phyloP scores from a whole-genome alignment of 2,888 invertebrate genomes.

The Stenodera caucasica region DNA sequence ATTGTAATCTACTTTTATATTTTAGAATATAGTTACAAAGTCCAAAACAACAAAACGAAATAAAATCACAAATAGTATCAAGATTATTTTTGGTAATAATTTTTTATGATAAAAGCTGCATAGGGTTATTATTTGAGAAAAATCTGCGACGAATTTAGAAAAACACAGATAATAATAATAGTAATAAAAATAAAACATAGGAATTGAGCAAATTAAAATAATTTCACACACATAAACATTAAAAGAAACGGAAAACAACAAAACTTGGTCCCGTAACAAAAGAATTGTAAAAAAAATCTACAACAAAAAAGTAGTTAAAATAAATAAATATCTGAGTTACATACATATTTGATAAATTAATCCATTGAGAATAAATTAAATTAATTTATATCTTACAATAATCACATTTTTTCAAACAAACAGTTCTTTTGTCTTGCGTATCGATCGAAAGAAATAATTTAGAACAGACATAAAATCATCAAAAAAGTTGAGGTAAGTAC shows the following conservation, averaged over 20 bases:
- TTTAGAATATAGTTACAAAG: slow-evolving; percentile 16
- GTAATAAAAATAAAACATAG: neutral
- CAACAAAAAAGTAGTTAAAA: slow-evolving; percentile 18
- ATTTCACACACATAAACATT: neutral
- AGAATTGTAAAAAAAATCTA: slow-evolving; percentile 18
- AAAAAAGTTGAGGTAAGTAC: slow-evolving; percentile 14
- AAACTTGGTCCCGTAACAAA: slow-evolving; percentile 28
- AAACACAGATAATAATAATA: neutral
- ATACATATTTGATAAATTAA: slow-evolving; percentile 18
- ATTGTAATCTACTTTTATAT: slow-evolving; percentile 14
- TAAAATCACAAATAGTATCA: slow-evolving; percentile 9
- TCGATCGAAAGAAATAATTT: slow-evolving; percentile 14
- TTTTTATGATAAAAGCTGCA: slow-evolving; percentile 9
- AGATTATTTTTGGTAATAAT: neutral
- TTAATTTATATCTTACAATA: slow-evolving; percentile 35
- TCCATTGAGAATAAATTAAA: slow-evolving; percentile 31
- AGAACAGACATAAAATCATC: slow-evolving; percentile 1
- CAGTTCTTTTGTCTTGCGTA: neutral
- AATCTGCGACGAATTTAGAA: neutral
- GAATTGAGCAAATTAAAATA: slow-evolving; percentile 10
- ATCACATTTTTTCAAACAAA: slow-evolving; percentile 34
- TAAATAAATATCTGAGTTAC: slow-evolving; percentile 24
- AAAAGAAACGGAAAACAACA: neutral
- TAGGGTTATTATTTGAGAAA: neutral
- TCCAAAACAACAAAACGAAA: slow-evolving; percentile 3